Evolutionary conservation across 2,113 vertebrate species (phyloP).

Genomic region (Hoplias malabaricus): DNA sequence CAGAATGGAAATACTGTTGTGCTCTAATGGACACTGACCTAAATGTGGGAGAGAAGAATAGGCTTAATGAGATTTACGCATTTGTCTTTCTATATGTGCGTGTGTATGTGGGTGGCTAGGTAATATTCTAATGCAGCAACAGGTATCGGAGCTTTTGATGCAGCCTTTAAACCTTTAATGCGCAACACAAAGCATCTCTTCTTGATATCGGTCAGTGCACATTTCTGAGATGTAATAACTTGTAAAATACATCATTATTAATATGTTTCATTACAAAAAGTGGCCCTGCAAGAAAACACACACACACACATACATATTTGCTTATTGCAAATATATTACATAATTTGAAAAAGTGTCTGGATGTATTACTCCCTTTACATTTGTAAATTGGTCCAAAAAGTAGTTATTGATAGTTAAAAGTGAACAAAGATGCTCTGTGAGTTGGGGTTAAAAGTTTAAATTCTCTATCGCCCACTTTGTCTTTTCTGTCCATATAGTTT

Average conservation of each 20-base stretch:
- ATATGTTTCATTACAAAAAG: too few relatives aligned
- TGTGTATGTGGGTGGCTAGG: not conserved
- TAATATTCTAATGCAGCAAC: not conserved
- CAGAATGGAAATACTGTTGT: slow-evolving; percentile 17
- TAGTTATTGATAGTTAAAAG: too few relatives aligned
- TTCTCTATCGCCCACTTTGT: not conserved
- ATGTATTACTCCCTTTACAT: too few relatives aligned
- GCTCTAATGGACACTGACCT: slow-evolving; percentile 36
- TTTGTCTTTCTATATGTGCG: slow-evolving; percentile 46
- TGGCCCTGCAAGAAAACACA: too few relatives aligned
- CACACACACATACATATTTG: too few relatives aligned
- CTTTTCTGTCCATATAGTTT: slow-evolving; percentile 3
- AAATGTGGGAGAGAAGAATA: slow-evolving; percentile 25
- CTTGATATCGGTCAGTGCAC: too few relatives aligned
- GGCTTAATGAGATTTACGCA: slow-evolving; percentile 21
- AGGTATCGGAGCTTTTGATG: not conserved
- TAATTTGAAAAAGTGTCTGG: not conserved
- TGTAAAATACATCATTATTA: too few relatives aligned
- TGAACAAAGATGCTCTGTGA: not conserved
- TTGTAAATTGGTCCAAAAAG: too few relatives aligned
- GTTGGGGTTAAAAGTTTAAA: not conserved
- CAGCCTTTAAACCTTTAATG: too few relatives aligned
- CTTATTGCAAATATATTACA: too few relatives aligned
- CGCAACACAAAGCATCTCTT: too few relatives aligned
- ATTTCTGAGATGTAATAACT: too few relatives aligned